phyloP scores from a whole-genome alignment of 2,888 invertebrate genomes.

The Drosophila percnosoma region DNA sequence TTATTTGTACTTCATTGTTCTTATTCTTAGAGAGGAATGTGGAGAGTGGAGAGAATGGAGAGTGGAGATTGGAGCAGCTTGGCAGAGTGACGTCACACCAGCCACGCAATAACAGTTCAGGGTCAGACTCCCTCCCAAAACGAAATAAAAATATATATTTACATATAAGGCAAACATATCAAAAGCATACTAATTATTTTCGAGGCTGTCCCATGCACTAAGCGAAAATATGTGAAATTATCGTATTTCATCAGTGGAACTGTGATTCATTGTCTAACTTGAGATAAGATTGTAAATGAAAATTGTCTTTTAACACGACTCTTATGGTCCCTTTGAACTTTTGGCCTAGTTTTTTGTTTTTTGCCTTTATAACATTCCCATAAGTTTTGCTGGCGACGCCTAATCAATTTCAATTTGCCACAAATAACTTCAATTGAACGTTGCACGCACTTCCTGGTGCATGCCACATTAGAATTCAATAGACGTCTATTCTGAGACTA shows the following conservation, averaged over 20 bases:
- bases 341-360: slow-evolving; percentile 65
- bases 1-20: slow-evolving; percentile 31
- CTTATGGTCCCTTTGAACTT: slow-evolving; percentile 62
- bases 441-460: slow-evolving; percentile 77
- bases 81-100: slow-evolving; percentile 63
- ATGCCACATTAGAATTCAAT: slow-evolving; percentile 71
- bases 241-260: slow-evolving; percentile 32
- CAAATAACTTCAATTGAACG: slow-evolving; percentile 70
- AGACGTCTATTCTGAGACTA: slow-evolving; percentile 47
- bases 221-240: slow-evolving; percentile 1
- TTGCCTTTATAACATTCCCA: slow-evolving; percentile 23
- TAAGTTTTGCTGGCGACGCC: slow-evolving; percentile 22
- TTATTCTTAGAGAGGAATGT: slow-evolving; percentile 44
- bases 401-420: slow-evolving; percentile 66
- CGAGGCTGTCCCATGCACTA: slow-evolving; percentile 44
- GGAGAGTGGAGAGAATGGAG: background rate
- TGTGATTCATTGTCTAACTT: slow-evolving; percentile 23
- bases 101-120: slow-evolving; percentile 36
- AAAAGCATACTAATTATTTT: slow-evolving; percentile 55
- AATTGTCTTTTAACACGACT: background rate
- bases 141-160: slow-evolving; percentile 3
- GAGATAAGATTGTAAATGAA: slow-evolving; percentile 37
- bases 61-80: slow-evolving; percentile 27
- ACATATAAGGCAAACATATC: slow-evolving; percentile 37
- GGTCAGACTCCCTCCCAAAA: slow-evolving; percentile 23